Percentiles rank a stretch among this genome's conserved stretches.
Evolutionary conservation across 2,113 vertebrate genomes (phyloP).

Genomic region (Pagrus major): DNA sequence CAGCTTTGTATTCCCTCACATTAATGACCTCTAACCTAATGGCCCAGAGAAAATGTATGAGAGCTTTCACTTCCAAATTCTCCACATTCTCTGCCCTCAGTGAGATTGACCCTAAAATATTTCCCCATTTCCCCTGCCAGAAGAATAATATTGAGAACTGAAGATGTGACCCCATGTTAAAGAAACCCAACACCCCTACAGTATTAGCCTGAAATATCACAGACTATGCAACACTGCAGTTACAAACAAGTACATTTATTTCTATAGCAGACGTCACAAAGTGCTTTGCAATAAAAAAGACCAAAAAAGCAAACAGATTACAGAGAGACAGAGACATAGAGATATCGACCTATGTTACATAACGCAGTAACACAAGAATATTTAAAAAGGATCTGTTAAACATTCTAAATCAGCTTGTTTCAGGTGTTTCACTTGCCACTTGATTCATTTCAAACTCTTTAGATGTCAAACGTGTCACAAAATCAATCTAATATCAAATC

Average conservation of each 20-base stretch:
- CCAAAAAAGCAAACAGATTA: too few species aligned
- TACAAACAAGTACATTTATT: neutral
- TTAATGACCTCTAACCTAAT: neutral
- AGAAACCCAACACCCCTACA: neutral
- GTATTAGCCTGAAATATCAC: neutral
- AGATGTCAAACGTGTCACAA: too few species aligned
- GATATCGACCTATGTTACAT: too few species aligned
- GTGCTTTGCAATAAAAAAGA: too few species aligned
- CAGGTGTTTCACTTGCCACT: too few species aligned
- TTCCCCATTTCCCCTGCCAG: slow-evolving; percentile 48
- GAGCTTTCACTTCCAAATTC: neutral
- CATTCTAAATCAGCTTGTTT: too few species aligned
- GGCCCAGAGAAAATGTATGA: neutral
- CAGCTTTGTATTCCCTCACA: neutral
- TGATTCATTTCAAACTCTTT: too few species aligned
- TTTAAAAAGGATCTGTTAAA: too few species aligned
- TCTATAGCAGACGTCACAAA: neutral
- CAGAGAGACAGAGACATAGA: too few species aligned
- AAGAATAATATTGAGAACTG: slow-evolving; percentile 58
- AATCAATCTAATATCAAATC: too few species aligned
- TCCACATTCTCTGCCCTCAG: slow-evolving; percentile 16
- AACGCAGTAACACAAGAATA: too few species aligned
- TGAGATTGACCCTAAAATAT: slow-evolving; percentile 21
- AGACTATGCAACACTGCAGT: neutral
- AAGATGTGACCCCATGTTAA: slow-evolving; percentile 6